Evolutionary conservation across 1,140 invertebrate genomes (phyloP).

Genomic region (Lucilia sericata): DNA sequence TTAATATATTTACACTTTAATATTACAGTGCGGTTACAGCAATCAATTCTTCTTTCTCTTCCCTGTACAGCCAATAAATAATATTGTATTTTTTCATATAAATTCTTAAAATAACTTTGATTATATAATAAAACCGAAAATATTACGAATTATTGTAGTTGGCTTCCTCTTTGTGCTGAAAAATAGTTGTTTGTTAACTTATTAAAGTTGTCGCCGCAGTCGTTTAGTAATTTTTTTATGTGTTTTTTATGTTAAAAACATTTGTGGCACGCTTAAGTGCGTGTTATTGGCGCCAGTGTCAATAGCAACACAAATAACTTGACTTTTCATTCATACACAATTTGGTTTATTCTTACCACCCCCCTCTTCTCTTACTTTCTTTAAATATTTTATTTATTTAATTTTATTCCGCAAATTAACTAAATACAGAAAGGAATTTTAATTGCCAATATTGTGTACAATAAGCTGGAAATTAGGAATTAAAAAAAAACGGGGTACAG

Average conservation of each 20-base stretch:
- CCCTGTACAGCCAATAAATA: too few species aligned
- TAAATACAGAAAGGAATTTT: neutral
- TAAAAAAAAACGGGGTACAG: too few species aligned
- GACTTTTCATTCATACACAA: neutral
- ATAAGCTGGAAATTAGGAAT: too few species aligned
- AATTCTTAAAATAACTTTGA: neutral
- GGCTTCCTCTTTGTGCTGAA: neutral
- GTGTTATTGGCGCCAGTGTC: slow-evolving; percentile 23
- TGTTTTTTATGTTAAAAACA: neutral
- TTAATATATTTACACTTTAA: too few species aligned
- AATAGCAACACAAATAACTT: slow-evolving; percentile 9
- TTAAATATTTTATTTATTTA: neutral
- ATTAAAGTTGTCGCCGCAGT: neutral
- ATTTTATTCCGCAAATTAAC: neutral
- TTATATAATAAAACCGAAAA: too few species aligned
- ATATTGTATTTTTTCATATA: neutral
- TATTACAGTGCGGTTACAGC: too few species aligned
- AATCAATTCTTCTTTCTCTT: too few species aligned
- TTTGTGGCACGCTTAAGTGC: slow-evolving; percentile 25
- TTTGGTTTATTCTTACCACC: too few species aligned
- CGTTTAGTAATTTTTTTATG: neutral
- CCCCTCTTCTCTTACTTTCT: too few species aligned
- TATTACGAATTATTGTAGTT: neutral
- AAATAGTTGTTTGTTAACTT: neutral
- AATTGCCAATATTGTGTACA: neutral